These are phyloP conservation scores for Hycleus phaleratus DNA, from an alignment of 1,140 invertebrate genomes.

Conservation along the genomic window DNA sequence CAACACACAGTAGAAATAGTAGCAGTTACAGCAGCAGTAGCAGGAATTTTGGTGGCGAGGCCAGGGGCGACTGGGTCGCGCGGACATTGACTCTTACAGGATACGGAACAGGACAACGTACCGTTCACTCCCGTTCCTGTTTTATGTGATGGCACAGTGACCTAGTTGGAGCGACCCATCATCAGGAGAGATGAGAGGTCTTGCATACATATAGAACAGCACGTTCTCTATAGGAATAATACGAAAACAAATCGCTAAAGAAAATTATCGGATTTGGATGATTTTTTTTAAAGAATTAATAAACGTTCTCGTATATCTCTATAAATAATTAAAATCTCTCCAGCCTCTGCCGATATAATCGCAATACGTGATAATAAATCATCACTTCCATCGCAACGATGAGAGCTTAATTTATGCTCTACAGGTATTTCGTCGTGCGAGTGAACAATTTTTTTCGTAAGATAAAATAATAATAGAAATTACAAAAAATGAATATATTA, in stretches of 20 bases:
- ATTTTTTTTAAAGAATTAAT: no score
- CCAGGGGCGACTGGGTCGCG: conserved; percentile 6
- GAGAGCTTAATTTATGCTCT: not conserved
- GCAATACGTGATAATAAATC: conserved; percentile 19
- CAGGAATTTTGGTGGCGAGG: not conserved
- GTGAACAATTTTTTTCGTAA: conserved; percentile 12
- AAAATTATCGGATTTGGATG: no score
- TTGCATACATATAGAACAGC: no score
- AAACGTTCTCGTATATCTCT: no score
- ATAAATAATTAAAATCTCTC: not conserved
- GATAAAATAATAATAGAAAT: no score
- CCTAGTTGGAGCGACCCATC: conserved; percentile 16
- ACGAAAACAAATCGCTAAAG: no score
- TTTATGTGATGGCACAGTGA: conserved; percentile 21
- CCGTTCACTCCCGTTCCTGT: not conserved
- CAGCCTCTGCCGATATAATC: conserved; percentile 14
- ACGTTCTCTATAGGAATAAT: no score
- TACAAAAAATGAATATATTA: no score
- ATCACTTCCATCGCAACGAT: conserved; percentile 14
- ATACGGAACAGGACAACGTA: conserved; percentile 10
- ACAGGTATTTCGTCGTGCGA: conserved; percentile 11
- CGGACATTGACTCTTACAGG: conserved; percentile 25
- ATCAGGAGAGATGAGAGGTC: no score
- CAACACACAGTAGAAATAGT: not conserved
- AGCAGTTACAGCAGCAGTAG: not conserved